Evolutionary conservation across 2,888 invertebrate species (phyloP), one percentile per base, ranked within the genome.

Genomic region (Abrostola triplasia): DNA sequence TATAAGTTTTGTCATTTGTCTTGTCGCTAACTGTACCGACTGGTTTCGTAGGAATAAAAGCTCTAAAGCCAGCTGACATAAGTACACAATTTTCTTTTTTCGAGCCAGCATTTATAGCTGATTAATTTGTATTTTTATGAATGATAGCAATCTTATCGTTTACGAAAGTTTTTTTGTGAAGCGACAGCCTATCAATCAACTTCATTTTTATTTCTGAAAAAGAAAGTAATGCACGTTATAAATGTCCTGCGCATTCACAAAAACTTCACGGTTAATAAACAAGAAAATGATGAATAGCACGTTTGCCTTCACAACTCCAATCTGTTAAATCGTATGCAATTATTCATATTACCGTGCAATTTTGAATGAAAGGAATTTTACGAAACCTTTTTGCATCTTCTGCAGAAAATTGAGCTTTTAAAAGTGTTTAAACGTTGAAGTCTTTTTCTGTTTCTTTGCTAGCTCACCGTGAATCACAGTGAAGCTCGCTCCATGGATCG

Each of bases 1-100:
- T 60, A 75, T 73, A 72, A 67, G 71, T 65, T 68, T 58, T 59
- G 60, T 77, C 65, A 48, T 58, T 12, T 56, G 13, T 52, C 10
- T 42, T 63, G 59, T 61, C 64, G 12, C 58, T 53, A 64, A 65
- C 67, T 44, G 66, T 56, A 13, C 9, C 9, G 1, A 24, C 6
- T 41, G 1, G 37, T 52, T 60, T 65, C 59, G 41, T 11, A 36
- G 51, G 49, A 64, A 63, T 40, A 38, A 42, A 53, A 53, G 36
- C 13, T 35, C 5, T 53, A 13, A 42, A 24, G 7, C 38, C 6
- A 73, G 35, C 6, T 53, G 9, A 37, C 9, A n/a, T 51, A 38
- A 36, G 24, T 12, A 0, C 0, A n/a, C 4, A 24, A 35, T 36
- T 42, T 47, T 10, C 44, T 10, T 24, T 11, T 24, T 12, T 6